phyloP scores from a whole-genome alignment of 1,140 invertebrate genomes.

The Muscidifurax raptorellus region DNA sequence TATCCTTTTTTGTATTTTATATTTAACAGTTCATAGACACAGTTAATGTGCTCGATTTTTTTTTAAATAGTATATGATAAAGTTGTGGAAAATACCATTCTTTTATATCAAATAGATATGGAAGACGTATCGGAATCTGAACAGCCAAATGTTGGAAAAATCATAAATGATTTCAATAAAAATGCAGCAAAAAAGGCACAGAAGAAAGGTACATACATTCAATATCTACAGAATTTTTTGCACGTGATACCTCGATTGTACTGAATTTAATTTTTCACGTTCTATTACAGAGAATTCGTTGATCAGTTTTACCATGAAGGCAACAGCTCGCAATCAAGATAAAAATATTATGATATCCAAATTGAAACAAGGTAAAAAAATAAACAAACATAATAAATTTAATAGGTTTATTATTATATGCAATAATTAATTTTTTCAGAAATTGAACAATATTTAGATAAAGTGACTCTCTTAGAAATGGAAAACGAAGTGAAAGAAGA shows the following conservation, averaged over 20 bases:
- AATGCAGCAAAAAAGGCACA: neutral
- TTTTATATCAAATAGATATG: no score
- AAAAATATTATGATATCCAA: conserved; percentile 35
- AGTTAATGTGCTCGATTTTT: no score
- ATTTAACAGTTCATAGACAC: no score
- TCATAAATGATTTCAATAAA: conserved; percentile 18
- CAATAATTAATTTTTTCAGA: neutral
- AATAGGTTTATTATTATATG: neutral
- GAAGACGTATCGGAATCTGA: neutral
- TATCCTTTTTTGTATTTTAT: no score
- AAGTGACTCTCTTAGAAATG: neutral
- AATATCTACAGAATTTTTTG: neutral
- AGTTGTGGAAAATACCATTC: no score
- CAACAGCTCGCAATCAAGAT: conserved; percentile 25
- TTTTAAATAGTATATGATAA: no score
- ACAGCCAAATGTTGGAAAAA: neutral
- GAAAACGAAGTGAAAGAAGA: conserved; percentile 30
- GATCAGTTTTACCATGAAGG: conserved; percentile 14
- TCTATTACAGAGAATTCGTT: conserved; percentile 30
- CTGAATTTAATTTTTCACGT: conserved; percentile 1
- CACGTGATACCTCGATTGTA: neutral
- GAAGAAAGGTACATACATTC: conserved; percentile 32
- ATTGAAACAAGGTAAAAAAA: conserved; percentile 23
- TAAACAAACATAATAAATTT: neutral
- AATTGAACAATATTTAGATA: neutral